Evolutionary conservation across 1,140 invertebrate species (phyloP), one percentile per base, ranked within the genome.

Genomic region (Penaeus vannamei): DNA sequence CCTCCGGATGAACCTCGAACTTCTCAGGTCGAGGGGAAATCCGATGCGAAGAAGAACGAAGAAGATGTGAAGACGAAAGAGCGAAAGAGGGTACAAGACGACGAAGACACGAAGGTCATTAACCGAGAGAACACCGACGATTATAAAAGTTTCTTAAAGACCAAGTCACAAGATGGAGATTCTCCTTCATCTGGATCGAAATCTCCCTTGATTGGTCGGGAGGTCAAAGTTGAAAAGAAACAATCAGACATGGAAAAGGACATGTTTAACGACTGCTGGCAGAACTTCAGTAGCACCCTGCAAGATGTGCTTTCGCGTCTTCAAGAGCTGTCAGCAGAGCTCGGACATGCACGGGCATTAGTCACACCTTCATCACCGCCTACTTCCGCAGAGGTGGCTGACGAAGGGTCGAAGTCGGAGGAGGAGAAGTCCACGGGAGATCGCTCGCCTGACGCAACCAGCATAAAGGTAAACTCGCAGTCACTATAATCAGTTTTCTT

Each of bases 221-320:
- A 89, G 61, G 90, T 91, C n/a, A 87, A 83, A 29, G 88, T 91
- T 8, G 91, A 90, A 62, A 84, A 88, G 76, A 60, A 81, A 2
- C 91, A 90, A 46, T 91, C 91, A 7, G 89, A 87, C 61, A 91
- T 91, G 91, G 91, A 91, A 85, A 89, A 88, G 20, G 91, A 90
- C 83, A 87, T 91, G 86, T 91, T 91, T 86, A 91, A 91, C 82
- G 89, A 91, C 36, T 91, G 91, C 60, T 91, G 91, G 91, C 82
- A 86, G 60, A 89, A 91, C 80, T 91, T 90, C 85, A 91, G 91
- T 64, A 91, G 86, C 77, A 91, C 91, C 29, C 59, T 91, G 22
- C 91, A 91, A 69, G 91, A 91, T 42, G 91, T 91, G 20, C 83
- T 91, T 17, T 88, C 91, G 7, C 72, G 91, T 19, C 84, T 91